Conservation (phyloP, 2,113 vertebrate species). For the Delphinapterus leucas region DNA sequence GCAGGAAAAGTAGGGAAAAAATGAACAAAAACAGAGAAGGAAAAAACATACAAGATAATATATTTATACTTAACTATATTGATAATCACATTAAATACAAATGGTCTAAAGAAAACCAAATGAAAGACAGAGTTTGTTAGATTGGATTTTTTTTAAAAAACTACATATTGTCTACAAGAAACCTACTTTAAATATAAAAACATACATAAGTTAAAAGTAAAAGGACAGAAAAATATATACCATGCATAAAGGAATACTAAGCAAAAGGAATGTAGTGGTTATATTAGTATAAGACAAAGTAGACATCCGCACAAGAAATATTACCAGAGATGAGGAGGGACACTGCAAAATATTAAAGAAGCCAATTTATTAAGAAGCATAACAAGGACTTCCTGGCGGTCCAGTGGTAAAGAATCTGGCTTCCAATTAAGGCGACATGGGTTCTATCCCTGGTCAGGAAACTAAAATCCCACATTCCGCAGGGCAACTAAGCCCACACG, state of each 20-base stretch:
- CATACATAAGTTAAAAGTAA: background rate
- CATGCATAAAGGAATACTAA: background rate
- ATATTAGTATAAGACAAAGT: background rate
- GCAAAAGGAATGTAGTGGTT: background rate
- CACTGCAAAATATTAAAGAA: background rate
- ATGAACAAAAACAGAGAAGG: background rate
- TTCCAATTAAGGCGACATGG: no score
- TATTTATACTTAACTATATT: background rate
- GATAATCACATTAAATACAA: background rate
- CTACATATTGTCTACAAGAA: background rate
- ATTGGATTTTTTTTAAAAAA: background rate
- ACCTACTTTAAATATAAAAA: background rate
- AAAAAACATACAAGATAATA: background rate
- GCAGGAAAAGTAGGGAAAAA: background rate
- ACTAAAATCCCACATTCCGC: no score
- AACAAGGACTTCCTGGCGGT: no score
- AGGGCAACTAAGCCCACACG: no score
- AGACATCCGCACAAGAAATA: background rate
- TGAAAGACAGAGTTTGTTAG: background rate
- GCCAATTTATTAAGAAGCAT: background rate
- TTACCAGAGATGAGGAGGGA: background rate
- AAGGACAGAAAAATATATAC: background rate
- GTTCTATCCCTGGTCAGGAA: no score
- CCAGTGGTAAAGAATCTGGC: no score
- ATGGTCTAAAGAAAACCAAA: background rate